Evolutionary conservation across 2,888 invertebrate genomes (phyloP).

Genomic region (Leptodirus hochenwartii): DNA sequence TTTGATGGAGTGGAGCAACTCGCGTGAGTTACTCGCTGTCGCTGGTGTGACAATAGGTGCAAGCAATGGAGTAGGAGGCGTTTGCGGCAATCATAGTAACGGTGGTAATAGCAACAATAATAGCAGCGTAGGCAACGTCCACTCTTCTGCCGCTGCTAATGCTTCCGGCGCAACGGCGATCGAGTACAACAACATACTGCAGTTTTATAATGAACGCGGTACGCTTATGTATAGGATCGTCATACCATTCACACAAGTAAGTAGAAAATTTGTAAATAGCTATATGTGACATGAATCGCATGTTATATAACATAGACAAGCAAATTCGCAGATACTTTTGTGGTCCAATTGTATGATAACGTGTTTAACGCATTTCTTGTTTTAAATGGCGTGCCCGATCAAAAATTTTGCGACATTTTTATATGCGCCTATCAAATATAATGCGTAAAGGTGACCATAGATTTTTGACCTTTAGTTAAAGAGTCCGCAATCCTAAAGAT

Average conservation of each 20-base stretch:
- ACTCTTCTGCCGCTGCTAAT: slow-evolving; percentile 33
- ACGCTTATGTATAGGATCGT: slow-evolving; percentile 60
- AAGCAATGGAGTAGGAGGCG: neutral
- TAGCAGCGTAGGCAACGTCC: too few relatives aligned
- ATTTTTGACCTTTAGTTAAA: too few relatives aligned
- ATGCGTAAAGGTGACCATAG: too few relatives aligned
- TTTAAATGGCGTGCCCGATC: too few relatives aligned
- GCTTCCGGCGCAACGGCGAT: slow-evolving; percentile 20
- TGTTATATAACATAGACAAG: neutral
- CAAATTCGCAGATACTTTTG: too few relatives aligned
- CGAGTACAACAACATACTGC: slow-evolving; percentile 64
- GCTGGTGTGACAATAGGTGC: slow-evolving; percentile 40
- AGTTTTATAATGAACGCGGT: slow-evolving; percentile 82
- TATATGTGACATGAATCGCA: neutral
- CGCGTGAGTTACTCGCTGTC: slow-evolving; percentile 78
- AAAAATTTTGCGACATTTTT: too few relatives aligned
- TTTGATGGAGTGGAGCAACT: slow-evolving; percentile 94
- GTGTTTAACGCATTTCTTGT: too few relatives aligned
- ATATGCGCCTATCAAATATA: too few relatives aligned
- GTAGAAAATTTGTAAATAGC: slow-evolving; percentile 11
- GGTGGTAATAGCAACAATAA: too few relatives aligned
- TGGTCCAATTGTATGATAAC: too few relatives aligned
- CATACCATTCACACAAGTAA: slow-evolving; percentile 59
- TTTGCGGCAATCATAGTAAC: neutral
- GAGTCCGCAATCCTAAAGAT: too few relatives aligned